phyloP scores from a whole-genome alignment of 2,888 invertebrate species.

The Achlya flavicornis region DNA sequence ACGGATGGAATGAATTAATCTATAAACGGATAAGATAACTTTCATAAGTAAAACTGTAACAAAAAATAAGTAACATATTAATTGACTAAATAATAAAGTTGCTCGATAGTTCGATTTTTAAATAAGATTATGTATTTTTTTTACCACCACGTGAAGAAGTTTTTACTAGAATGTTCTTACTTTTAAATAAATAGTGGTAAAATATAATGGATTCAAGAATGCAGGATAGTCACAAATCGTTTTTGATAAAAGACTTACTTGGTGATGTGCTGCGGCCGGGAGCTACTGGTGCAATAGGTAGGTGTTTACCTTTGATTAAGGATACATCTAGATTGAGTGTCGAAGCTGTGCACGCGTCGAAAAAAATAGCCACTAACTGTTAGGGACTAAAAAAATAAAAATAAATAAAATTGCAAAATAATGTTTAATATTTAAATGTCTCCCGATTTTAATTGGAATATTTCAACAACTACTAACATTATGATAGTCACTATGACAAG shows the following conservation, averaged over 20 bases:
- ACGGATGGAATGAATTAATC: conserved; percentile 2
- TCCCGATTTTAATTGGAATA: too few relatives aligned
- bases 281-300: conserved; percentile 41
- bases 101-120: neutral
- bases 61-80: neutral
- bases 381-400: too few relatives aligned
- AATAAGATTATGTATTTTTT: neutral
- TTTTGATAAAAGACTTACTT: conserved; percentile 92
- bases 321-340: too few relatives aligned
- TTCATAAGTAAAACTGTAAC: neutral
- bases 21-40: neutral
- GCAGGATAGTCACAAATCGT: conserved; percentile 90
- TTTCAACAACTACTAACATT: too few relatives aligned
- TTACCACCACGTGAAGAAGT: neutral
- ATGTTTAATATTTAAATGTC: too few relatives aligned
- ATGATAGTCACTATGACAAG: too few relatives aligned
- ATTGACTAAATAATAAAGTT: neutral
- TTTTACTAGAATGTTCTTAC: conserved; percentile 13
- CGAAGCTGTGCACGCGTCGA: too few relatives aligned
- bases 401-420: too few relatives aligned
- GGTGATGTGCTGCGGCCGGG: conserved; percentile 87
- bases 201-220: conserved; percentile 56
- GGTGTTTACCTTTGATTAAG: conserved; percentile 23
- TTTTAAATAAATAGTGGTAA: conserved; percentile 10
- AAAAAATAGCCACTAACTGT: too few relatives aligned